phyloP scores from a whole-genome alignment of 2,113 vertebrate species.

The Fregetta grallaria region DNA sequence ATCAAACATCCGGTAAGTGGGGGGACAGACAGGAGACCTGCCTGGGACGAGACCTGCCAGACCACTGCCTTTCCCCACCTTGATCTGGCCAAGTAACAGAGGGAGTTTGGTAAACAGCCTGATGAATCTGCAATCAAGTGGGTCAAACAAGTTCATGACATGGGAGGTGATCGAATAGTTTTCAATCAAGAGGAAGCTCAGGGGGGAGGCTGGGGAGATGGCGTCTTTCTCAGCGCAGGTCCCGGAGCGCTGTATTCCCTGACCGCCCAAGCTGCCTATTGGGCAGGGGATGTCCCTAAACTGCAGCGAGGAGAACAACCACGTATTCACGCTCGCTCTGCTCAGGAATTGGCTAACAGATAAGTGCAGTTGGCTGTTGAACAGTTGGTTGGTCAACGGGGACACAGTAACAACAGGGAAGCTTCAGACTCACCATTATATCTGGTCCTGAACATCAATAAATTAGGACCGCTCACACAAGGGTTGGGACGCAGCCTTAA shows the following conservation, averaged over 20 bases:
- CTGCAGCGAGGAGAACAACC: neutral
- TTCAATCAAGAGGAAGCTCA: neutral
- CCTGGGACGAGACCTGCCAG: neutral
- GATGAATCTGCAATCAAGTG: neutral
- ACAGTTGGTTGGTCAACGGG: neutral
- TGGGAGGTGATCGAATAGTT: neutral
- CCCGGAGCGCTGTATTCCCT: neutral
- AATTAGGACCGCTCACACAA: neutral
- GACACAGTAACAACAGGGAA: fast-evolving
- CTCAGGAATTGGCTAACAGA: neutral
- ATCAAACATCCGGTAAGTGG: neutral
- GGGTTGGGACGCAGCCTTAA: neutral
- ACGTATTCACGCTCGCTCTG: fast-evolving
- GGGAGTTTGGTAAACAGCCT: neutral
- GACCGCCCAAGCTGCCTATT: neutral
- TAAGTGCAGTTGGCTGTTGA: neutral
- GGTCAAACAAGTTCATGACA: neutral
- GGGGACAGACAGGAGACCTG: neutral
- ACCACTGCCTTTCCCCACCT: neutral
- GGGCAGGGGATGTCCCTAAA: neutral
- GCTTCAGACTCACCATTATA: neutral
- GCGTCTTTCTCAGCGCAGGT: neutral
- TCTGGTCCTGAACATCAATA: neutral
- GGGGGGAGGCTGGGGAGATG: neutral
- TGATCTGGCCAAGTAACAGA: neutral